Evolutionary conservation across 23 tunicate species (phyloP), one percentile per base, ranked within the genome.

Genomic region (Corella eumyota): DNA sequence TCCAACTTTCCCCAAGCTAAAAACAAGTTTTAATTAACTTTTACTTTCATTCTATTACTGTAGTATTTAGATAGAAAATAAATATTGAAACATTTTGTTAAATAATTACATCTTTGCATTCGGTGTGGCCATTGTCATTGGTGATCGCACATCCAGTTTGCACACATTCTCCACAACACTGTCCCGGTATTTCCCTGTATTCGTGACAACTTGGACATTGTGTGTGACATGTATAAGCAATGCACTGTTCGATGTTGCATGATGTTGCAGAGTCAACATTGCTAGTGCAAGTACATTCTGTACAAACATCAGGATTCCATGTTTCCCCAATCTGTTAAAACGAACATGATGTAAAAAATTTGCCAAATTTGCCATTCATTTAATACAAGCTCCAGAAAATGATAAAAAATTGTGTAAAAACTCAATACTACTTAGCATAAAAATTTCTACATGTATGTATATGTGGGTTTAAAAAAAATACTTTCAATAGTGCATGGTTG

Each of bases 101-200:
- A 11, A 40, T 0, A 37, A 72, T 71, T 56, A 80, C 90, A 44
- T 57, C 33, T 56, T 58, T 46, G 54, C 91, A 81, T 34, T 73
- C 44, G 0, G 45, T 20, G 24, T 2, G 28, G 6, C 83, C 76
- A 46, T 62, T 20, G 32, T 24, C 33, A 36, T 64, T 32, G 0
- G 36, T 27, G 27, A 77, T 71, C 0, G 67, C 62, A 56, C 96
- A 88, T 9, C 87, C 88, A 11, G 47, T 62, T 32, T 67, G 73
- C 15, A 78, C 62, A 45, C 96, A 88, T 17, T 34, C 49, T 3
- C 88, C 96, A 48, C 96, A 88, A 47, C 96, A 88, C 45, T 88
- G 76, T 21, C 96, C 96, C 2, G 56, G 46, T 6, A 26, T 30
- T 24, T 32, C 56, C 34, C 68, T 62, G 57, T 88, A 88, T 9